phyloP scores from a whole-genome alignment of 2,888 invertebrate species.

The Acanthosepion esculentum region DNA sequence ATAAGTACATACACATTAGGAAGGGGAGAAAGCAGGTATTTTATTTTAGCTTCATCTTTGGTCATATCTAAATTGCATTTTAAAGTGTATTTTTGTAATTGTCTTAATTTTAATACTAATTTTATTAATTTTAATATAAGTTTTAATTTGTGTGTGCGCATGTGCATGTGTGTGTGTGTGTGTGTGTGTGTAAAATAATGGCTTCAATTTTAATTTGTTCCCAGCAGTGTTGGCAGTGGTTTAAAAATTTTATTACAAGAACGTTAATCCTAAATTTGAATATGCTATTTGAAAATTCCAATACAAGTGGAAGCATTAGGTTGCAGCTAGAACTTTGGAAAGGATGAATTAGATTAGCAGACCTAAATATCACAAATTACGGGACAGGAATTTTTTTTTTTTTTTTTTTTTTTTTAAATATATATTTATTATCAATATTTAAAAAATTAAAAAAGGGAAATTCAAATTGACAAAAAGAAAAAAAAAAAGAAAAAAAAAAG shows the following conservation, averaged over 20 bases:
- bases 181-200: neutral
- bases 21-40: neutral
- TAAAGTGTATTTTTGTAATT: constrained; percentile 5
- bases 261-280: neutral
- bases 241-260: too few relatives aligned
- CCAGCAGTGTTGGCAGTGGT: constrained; percentile 4
- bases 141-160: too few relatives aligned
- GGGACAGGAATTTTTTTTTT: neutral
- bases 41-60: neutral
- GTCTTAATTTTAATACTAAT: neutral
- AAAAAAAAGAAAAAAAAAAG: neutral
- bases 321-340: neutral
- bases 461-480: constrained; percentile 37
- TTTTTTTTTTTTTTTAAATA: neutral
- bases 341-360: neutral
- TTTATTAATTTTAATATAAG: neutral
- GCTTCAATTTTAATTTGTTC: too few relatives aligned
- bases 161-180: neutral
- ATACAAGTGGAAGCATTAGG: neutral
- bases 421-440: constrained; percentile 33
- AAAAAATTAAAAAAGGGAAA: constrained; percentile 25
- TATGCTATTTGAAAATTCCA: neutral
- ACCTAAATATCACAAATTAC: constrained; percentile 25
- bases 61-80: neutral
- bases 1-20: constrained; percentile 24